Conservation (phyloP, 2,888 invertebrate genomes). For the Tetranychus truncatus region DNA sequence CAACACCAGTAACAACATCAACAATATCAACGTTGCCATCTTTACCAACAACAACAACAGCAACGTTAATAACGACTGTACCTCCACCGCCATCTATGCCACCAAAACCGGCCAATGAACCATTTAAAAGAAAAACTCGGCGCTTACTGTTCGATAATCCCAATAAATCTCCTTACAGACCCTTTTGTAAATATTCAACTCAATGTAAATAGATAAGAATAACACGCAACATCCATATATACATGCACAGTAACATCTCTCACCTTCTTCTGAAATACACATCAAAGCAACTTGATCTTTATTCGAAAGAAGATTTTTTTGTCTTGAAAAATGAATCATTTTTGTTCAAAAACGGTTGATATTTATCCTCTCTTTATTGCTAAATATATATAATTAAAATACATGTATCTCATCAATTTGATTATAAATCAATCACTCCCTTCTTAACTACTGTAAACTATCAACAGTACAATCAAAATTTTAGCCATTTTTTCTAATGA, state of each 20-base stretch:
- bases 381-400: background rate
- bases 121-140: slow-evolving; percentile 16
- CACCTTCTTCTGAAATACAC: too few relatives aligned
- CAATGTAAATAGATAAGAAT: too few relatives aligned
- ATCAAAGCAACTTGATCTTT: too few relatives aligned
- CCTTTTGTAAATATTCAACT: slow-evolving; percentile 20
- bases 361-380: background rate
- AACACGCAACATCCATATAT: too few relatives aligned
- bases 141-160: slow-evolving; percentile 18
- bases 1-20: slow-evolving; percentile 1
- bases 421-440: too few relatives aligned
- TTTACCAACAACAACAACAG: background rate
- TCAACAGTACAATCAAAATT: too few relatives aligned
- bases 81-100: background rate
- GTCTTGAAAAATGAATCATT: background rate
- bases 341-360: background rate
- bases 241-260: too few relatives aligned
- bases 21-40: background rate
- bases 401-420: too few relatives aligned
- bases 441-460: too few relatives aligned
- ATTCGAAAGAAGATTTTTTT: too few relatives aligned
- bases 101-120: background rate
- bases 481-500: too few relatives aligned
- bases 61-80: background rate
- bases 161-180: slow-evolving; percentile 22